phyloP scores from a whole-genome alignment of 2,797 vertebrate species.

The Crax fasciolata region DNA sequence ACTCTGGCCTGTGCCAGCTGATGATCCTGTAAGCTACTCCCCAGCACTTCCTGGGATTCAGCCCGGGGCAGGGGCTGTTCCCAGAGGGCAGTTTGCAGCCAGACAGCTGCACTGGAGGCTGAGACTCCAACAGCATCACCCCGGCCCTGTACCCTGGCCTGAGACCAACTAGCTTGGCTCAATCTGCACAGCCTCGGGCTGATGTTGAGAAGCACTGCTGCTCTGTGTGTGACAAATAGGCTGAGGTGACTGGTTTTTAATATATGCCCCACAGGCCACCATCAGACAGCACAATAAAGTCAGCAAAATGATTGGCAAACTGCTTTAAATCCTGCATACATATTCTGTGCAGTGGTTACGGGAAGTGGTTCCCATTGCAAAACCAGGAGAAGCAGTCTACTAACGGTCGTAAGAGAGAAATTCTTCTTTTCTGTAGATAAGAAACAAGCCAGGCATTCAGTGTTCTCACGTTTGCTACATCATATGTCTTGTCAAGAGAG shows the following conservation, averaged over 20 bases:
- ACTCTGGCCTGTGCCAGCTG: not conserved
- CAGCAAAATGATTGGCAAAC: not conserved
- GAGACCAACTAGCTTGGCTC: not conserved
- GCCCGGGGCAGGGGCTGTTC: not conserved
- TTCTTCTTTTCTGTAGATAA: not conserved
- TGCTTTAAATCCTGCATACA: not conserved
- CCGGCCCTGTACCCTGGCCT: not conserved
- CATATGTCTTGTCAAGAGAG: not conserved
- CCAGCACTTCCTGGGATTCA: not conserved
- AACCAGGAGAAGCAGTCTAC: rapidly evolving
- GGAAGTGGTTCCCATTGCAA: not conserved
- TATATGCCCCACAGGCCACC: not conserved
- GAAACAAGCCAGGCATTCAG: not conserved
- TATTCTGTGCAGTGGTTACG: not conserved
- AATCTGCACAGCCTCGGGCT: not conserved
- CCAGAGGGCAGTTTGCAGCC: not conserved
- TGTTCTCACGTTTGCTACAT: not conserved
- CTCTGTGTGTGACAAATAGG: not conserved
- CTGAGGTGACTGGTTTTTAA: not conserved
- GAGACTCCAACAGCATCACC: not conserved
- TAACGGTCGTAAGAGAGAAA: not conserved
- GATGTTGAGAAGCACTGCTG: not conserved
- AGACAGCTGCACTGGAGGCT: not conserved
- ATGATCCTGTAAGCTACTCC: not conserved
- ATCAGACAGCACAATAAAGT: not conserved